phyloP scores from a whole-genome alignment of 1,140 invertebrate species.

The Lepidotrigona ventralis region DNA sequence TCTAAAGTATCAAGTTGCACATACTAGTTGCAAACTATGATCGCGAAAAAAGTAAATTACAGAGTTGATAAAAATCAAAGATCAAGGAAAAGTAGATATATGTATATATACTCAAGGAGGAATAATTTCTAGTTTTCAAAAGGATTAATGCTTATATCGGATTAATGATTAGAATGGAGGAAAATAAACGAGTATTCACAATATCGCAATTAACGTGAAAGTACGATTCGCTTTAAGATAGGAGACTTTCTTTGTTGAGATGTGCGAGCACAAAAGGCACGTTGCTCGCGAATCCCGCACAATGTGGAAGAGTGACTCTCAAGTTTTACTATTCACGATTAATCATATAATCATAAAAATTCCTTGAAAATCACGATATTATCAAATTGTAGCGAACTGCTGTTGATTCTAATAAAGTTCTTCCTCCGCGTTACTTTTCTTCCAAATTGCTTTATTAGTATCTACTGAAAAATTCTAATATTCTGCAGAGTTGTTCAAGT shows the following conservation, averaged over 20 bases:
- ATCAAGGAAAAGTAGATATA: not conserved
- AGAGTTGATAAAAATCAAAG: not conserved
- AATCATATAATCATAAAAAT: not conserved
- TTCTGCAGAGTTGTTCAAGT: not conserved
- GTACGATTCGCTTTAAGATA: constrained; percentile 10
- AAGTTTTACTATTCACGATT: not conserved
- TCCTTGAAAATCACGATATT: no score
- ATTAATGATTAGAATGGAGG: constrained; percentile 31
- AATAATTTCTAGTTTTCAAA: not conserved
- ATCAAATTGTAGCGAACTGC: not conserved
- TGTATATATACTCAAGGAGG: no score
- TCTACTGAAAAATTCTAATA: not conserved
- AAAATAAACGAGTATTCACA: not conserved
- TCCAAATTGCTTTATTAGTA: not conserved
- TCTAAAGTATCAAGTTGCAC: not conserved
- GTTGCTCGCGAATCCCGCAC: not conserved
- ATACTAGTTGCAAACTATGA: not conserved
- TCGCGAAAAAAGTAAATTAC: not conserved
- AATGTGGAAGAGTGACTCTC: not conserved
- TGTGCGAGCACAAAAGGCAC: not conserved
- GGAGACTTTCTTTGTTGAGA: not conserved
- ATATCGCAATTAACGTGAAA: constrained; percentile 16
- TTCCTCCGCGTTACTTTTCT: not conserved
- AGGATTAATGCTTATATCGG: not conserved
- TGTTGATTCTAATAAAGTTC: not conserved